A percentile compares a stretch with the other conserved stretches of the same genome.
Evolutionary conservation across 2,888 invertebrate species (phyloP).

Genomic region (Lycia hirtaria): DNA sequence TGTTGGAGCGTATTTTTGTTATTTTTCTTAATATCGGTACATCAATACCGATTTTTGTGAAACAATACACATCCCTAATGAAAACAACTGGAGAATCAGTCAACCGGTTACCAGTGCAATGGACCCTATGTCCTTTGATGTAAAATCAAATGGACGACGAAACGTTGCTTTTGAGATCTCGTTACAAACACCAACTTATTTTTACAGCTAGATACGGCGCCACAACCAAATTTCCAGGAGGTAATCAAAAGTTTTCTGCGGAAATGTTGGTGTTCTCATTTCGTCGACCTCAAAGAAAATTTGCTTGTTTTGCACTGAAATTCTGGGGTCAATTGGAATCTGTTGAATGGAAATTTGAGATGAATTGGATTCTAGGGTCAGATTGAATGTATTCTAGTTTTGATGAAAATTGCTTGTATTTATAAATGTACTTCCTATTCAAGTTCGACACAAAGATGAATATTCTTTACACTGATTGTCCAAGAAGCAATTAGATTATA

Average conservation of each 20-base stretch:
- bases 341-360: background rate
- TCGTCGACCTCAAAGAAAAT: background rate
- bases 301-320: background rate
- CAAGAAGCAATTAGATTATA: too few species aligned
- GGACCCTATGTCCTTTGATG: slow-evolving; percentile 19
- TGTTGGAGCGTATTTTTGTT: too few species aligned
- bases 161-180: slow-evolving; percentile 6
- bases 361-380: background rate
- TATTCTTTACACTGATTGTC: too few species aligned
- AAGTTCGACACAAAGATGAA: too few species aligned
- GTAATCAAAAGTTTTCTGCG: background rate
- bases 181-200: background rate
- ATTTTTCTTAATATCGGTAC: background rate
- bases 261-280: background rate
- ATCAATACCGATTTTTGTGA: slow-evolving; percentile 1
- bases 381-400: background rate
- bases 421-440: too few species aligned
- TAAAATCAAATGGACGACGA: slow-evolving; percentile 18
- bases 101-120: slow-evolving; percentile 17
- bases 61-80: background rate
- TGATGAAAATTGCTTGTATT: background rate
- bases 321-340: slow-evolving; percentile 5
- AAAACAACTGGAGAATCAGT: slow-evolving; percentile 13
- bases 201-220: background rate
- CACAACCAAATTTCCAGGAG: background rate